phyloP scores from a whole-genome alignment of 2,888 invertebrate genomes.

The Cantharis rustica region DNA sequence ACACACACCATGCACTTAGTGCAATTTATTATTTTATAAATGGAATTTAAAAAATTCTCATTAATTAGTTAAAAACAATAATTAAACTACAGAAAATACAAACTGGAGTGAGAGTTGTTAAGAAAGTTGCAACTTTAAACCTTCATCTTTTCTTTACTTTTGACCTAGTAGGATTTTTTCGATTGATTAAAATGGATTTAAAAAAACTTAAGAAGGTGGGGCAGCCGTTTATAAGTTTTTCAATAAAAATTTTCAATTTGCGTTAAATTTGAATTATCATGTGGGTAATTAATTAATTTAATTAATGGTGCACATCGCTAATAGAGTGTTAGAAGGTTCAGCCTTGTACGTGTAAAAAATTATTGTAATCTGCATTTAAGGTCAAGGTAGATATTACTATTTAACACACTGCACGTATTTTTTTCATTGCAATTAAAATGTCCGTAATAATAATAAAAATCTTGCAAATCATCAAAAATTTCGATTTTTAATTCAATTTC shows the following conservation, averaged over 20 bases:
- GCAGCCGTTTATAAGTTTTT: neutral
- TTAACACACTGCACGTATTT: neutral
- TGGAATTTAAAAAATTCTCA: neutral
- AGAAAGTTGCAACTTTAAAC: neutral
- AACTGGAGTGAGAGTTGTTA: constrained; percentile 5
- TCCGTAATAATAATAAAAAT: neutral
- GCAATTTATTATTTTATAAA: neutral
- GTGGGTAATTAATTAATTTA: neutral
- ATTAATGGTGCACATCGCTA: neutral
- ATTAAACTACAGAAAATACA: constrained; percentile 51
- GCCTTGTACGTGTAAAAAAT: neutral
- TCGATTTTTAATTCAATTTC: too few relatives aligned
- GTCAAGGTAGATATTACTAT: neutral
- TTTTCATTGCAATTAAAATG: neutral
- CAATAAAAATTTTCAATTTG: neutral
- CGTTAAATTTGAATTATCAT: neutral
- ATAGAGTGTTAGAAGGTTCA: neutral
- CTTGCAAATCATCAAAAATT: neutral
- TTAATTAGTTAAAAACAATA: neutral
- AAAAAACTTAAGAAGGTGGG: neutral
- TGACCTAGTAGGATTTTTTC: neutral
- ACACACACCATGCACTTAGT: neutral
- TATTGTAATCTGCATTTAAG: neutral
- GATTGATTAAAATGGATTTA: neutral
- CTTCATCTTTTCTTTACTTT: neutral